These are phyloP conservation scores for Standfussiana lucernea DNA, from an alignment of 2,888 invertebrate genomes.

Conservation along the genomic window DNA sequence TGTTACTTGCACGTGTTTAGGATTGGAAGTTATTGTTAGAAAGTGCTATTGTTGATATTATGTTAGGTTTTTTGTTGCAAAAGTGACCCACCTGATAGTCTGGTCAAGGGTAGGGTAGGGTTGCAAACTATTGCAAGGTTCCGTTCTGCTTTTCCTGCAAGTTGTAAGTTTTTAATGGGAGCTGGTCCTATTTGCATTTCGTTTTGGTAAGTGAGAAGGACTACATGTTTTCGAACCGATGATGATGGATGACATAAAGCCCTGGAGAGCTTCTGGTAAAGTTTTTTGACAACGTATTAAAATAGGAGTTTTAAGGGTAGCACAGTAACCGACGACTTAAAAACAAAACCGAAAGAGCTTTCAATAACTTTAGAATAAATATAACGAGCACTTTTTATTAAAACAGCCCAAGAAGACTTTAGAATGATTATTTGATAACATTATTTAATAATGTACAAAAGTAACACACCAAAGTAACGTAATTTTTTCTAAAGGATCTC, in stretches of 20 bases:
- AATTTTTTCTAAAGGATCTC: neutral
- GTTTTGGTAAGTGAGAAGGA: neutral
- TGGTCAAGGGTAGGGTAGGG: conserved; percentile 62
- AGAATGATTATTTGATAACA: neutral
- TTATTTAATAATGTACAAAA: neutral
- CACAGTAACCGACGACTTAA: neutral
- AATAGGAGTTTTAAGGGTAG: neutral
- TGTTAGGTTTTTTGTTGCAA: conserved; percentile 47
- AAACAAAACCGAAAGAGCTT: no score
- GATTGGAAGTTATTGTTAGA: conserved; percentile 68
- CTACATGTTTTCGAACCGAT: neutral
- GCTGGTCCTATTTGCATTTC: neutral
- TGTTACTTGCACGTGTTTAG: conserved; percentile 75
- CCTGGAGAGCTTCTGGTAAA: neutral
- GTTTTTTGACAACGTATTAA: neutral
- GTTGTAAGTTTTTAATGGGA: neutral
- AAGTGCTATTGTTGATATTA: conserved; percentile 66
- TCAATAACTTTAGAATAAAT: neutral
- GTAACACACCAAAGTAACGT: neutral
- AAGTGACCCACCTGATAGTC: conserved; percentile 58
- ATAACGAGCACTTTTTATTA: no score
- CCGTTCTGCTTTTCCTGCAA: neutral
- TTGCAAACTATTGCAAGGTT: conserved; percentile 33
- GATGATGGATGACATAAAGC: neutral
- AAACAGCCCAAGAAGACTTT: neutral